phyloP scores from a whole-genome alignment of 2,113 vertebrate genomes.

The Baryphthengus martii region DNA sequence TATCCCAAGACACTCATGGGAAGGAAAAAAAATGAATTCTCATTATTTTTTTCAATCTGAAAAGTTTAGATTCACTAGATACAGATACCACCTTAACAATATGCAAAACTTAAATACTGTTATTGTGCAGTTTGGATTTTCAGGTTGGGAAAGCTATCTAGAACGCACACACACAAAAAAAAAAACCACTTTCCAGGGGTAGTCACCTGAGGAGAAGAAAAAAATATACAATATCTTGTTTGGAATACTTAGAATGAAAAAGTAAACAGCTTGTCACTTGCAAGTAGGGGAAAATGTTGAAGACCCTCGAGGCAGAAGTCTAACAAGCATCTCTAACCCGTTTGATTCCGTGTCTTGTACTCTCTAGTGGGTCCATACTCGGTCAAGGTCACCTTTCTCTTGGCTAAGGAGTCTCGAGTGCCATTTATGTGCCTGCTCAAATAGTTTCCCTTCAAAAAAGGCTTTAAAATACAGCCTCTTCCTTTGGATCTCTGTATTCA shows the following conservation, averaged over 20 bases:
- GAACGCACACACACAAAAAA: not conserved
- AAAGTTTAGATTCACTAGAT: not conserved
- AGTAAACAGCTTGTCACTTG: not conserved
- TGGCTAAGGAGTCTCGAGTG: not conserved
- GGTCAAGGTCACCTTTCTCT: constrained; percentile 38
- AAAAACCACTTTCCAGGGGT: not conserved
- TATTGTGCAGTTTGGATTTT: not conserved
- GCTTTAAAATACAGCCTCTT: constrained; percentile 9
- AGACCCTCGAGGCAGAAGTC: not conserved
- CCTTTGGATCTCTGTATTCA: constrained; percentile 15
- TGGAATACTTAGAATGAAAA: not conserved
- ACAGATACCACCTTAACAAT: not conserved
- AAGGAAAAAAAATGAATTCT: not conserved
- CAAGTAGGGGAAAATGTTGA: not conserved
- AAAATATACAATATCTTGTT: not conserved
- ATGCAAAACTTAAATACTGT: not conserved
- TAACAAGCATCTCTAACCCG: not conserved
- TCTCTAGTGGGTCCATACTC: not conserved
- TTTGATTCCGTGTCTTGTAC: not conserved
- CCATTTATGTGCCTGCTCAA: not conserved
- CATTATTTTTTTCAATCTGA: not conserved
- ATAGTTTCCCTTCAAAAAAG: not conserved
- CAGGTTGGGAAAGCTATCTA: not conserved
- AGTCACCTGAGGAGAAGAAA: not conserved
- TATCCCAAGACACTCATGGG: not conserved